These are phyloP conservation scores for Xylocopa sonorina DNA, from an alignment of 1,140 invertebrate species.

Conservation along the genomic window DNA sequence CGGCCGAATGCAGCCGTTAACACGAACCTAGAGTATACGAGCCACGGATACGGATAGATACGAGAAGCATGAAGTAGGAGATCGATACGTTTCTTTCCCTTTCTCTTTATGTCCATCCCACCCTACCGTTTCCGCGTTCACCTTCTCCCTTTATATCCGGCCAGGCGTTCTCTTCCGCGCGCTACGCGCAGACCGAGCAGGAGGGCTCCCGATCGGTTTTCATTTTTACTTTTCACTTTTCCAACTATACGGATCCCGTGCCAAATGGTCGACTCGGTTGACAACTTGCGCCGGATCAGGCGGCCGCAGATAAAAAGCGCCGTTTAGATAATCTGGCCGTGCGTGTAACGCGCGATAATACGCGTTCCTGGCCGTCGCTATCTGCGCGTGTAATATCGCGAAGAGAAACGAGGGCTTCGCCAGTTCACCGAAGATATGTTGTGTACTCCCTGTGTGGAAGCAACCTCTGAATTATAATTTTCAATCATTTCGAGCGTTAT, in stretches of 20 bases:
- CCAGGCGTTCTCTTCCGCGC: conserved; percentile 32
- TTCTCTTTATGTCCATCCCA: conserved; percentile 52
- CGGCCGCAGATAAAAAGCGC: conserved; percentile 18
- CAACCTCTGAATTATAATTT: too few relatives aligned
- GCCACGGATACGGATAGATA: conserved; percentile 56
- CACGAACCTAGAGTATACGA: conserved; percentile 19
- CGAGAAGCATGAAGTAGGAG: conserved; percentile 61
- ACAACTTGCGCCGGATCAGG: conserved; percentile 26
- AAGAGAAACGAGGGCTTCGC: background rate
- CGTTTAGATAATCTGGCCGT: conserved; percentile 31
- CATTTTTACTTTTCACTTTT: conserved; percentile 63
- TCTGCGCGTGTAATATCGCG: conserved; percentile 3
- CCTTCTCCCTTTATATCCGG: conserved; percentile 38
- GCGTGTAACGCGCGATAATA: conserved; percentile 38
- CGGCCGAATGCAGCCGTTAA: conserved; percentile 46
- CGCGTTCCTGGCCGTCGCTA: background rate
- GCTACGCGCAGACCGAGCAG: background rate
- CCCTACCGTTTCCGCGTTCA: conserved; percentile 10
- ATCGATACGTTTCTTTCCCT: conserved; percentile 68
- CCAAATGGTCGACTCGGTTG: conserved; percentile 41
- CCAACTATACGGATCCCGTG: conserved; percentile 53
- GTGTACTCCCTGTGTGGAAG: too few relatives aligned
- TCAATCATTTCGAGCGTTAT: too few relatives aligned
- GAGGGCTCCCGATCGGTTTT: conserved; percentile 38
- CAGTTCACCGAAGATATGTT: too few relatives aligned